Conservation (phyloP, 2,888 invertebrate species). For the Gandaritis pyraliata region DNA sequence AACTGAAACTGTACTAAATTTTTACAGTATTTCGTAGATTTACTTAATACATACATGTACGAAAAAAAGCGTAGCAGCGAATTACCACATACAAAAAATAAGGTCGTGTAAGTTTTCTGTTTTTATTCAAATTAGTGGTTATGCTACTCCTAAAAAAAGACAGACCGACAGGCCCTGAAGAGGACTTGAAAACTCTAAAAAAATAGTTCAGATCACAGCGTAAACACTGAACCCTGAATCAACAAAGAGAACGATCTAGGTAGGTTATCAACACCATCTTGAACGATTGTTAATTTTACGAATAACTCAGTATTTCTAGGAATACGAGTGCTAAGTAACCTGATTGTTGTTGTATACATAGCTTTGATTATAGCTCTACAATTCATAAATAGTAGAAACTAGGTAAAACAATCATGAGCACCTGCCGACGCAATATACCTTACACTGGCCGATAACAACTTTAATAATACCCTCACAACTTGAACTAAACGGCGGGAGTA, state of each 20-base stretch:
- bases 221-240: background rate
- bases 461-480: constrained; percentile 38
- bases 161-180: no score
- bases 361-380: background rate
- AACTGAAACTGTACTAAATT: no score
- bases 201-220: no score
- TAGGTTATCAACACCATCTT: background rate
- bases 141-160: no score
- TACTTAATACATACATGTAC: no score
- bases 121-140: no score
- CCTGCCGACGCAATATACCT: constrained; percentile 35
- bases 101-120: no score
- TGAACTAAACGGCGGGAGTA: constrained; percentile 34
- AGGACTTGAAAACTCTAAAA: no score
- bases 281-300: background rate
- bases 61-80: no score
- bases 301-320: background rate
- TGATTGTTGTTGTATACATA: no score
- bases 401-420: constrained; percentile 28
- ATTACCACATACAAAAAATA: no score
- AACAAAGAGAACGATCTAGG: background rate
- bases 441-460: constrained; percentile 37
- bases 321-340: constrained; percentile 16
- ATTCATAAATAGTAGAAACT: background rate
- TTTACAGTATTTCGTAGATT: no score